These are phyloP conservation scores for Xanthorhoe spadicearia DNA, from an alignment of 2,888 invertebrate species.

Conservation along the genomic window DNA sequence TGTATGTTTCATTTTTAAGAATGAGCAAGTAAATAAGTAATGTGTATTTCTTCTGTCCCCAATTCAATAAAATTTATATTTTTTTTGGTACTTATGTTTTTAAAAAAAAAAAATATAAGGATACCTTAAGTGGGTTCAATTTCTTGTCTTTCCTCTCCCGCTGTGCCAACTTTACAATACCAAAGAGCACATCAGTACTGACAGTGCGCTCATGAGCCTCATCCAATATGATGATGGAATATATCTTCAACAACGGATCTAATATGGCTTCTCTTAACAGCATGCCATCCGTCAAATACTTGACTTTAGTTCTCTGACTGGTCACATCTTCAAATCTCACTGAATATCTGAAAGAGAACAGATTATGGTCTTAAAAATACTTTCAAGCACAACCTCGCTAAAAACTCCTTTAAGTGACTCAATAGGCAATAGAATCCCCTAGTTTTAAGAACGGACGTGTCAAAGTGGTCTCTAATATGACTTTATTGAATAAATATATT, in stretches of 20 bases:
- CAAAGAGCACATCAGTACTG: conserved; percentile 96
- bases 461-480: too few relatives aligned
- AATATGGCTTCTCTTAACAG: conserved; percentile 94
- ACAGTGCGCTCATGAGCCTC: conserved; percentile 98
- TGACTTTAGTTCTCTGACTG: conserved; percentile 91
- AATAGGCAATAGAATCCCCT: too few relatives aligned
- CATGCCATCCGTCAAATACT: conserved; percentile 98
- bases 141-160: conserved; percentile 87
- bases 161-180: conserved; percentile 95
- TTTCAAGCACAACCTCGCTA: too few relatives aligned
- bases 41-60: too few relatives aligned
- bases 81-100: too few relatives aligned
- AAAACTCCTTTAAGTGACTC: too few relatives aligned
- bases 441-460: too few relatives aligned
- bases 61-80: too few relatives aligned
- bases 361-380: neutral
- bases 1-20: too few relatives aligned
- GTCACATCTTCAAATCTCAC: conserved; percentile 97
- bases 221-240: conserved; percentile 94
- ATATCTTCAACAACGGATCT: conserved; percentile 90
- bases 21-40: too few relatives aligned
- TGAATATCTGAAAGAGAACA: conserved; percentile 84
- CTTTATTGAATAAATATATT: too few relatives aligned
- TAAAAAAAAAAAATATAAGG: neutral
- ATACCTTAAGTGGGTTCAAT: conserved; percentile 87